These are phyloP conservation scores for Hydrolagus colliei DNA, from an alignment of 2,797 vertebrate species.

Conservation along the genomic window DNA sequence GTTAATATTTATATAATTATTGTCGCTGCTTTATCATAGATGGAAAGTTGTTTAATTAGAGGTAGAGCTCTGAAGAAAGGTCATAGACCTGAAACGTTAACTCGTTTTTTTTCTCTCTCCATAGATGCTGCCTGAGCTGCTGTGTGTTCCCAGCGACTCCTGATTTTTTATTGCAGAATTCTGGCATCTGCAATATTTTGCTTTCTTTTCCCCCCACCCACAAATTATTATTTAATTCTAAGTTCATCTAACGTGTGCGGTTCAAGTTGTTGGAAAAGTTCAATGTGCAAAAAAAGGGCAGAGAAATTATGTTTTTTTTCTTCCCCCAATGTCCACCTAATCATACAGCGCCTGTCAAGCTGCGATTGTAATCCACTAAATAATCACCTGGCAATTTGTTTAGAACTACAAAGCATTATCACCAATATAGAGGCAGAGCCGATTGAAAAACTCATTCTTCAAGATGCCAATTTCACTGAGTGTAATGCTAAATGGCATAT, in stretches of 20 bases:
- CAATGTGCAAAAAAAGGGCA: background rate
- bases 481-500: background rate
- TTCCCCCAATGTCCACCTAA: background rate
- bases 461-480: background rate
- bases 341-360: background rate
- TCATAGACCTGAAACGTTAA: no score
- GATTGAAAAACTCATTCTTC: constrained; percentile 6
- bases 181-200: no score
- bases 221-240: background rate
- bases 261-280: background rate
- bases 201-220: no score
- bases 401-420: background rate
- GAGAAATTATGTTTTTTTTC: no score
- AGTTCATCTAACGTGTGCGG: background rate
- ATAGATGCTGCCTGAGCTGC: no score
- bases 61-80: no score
- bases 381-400: background rate
- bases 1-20: no score
- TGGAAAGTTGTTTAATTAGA: background rate
- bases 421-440: background rate
- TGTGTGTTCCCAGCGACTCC: no score
- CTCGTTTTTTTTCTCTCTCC: no score
- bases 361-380: background rate
- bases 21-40: no score
- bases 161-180: no score